phyloP scores from a whole-genome alignment of 2,113 vertebrate genomes.

The Limnothrissa miodon region DNA sequence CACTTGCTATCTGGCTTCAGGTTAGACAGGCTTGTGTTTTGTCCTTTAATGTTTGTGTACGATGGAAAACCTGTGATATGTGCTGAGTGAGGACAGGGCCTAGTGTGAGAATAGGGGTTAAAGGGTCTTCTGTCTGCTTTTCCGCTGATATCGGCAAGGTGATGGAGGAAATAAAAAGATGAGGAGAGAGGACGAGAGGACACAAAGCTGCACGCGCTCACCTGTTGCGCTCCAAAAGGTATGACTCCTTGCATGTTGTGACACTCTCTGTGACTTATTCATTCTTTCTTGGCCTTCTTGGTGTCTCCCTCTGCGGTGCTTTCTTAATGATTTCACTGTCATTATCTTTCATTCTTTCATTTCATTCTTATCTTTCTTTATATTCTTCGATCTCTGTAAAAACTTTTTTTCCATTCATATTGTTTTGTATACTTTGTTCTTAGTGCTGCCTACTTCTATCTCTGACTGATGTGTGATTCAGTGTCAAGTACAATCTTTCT shows the following conservation, averaged over 20 bases:
- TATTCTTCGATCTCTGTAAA: too few relatives aligned
- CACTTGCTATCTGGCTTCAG: background rate
- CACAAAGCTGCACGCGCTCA: constrained; percentile 17
- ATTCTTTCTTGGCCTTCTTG: background rate
- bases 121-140: constrained; percentile 49
- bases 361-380: too few relatives aligned
- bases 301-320: background rate
- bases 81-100: constrained; percentile 22
- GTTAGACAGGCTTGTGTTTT: background rate
- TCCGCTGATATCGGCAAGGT: constrained; percentile 69
- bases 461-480: too few relatives aligned
- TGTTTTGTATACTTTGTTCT: background rate
- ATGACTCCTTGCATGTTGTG: constrained; percentile 5
- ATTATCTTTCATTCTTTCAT: background rate
- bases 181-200: constrained; percentile 27
- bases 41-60: constrained; percentile 9
- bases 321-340: background rate
- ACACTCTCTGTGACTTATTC: background rate
- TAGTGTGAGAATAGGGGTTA: constrained; percentile 12
- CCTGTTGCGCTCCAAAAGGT: constrained; percentile 42
- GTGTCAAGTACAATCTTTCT: too few relatives aligned
- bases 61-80: constrained; percentile 40
- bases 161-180: constrained; percentile 54
- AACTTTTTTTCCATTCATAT: background rate
- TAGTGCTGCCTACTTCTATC: background rate